Percentiles rank a stretch among this genome's conserved stretches.
Conservation (phyloP, 2,888 invertebrate genomes). For the Busseola fusca region DNA sequence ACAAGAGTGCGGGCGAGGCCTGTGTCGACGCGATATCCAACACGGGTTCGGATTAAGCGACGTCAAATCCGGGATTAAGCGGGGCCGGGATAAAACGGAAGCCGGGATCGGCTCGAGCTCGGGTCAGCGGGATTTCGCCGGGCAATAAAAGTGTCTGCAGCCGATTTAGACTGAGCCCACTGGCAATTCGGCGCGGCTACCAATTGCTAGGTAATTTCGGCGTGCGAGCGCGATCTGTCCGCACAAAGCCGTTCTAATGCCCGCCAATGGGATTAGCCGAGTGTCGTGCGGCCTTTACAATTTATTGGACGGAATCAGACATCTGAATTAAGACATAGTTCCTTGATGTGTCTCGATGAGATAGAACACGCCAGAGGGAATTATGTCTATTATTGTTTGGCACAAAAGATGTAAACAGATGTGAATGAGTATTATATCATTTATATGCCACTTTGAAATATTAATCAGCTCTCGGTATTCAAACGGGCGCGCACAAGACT, state of each 20-base stretch:
- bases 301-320: slow-evolving; percentile 84
- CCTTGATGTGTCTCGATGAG: slow-evolving; percentile 52
- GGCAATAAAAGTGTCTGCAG: slow-evolving; percentile 90
- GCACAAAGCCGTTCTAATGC: slow-evolving; percentile 87
- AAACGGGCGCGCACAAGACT: slow-evolving; percentile 69
- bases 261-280: slow-evolving; percentile 87
- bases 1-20: slow-evolving; percentile 81
- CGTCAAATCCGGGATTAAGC: slow-evolving; percentile 89
- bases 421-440: slow-evolving; percentile 28
- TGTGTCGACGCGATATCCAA: slow-evolving; percentile 90
- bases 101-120: slow-evolving; percentile 82
- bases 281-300: slow-evolving; percentile 83
- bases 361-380: slow-evolving; percentile 20
- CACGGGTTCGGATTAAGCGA: slow-evolving; percentile 91
- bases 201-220: slow-evolving; percentile 89
- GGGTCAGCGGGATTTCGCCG: slow-evolving; percentile 87
- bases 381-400: slow-evolving; percentile 38
- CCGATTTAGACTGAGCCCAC: slow-evolving; percentile 88
- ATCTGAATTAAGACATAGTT: slow-evolving; percentile 74
- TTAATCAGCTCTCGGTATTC: slow-evolving; percentile 51
- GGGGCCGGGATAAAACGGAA: slow-evolving; percentile 84
- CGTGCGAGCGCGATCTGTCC: slow-evolving; percentile 87
- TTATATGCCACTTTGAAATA: slow-evolving; percentile 8
- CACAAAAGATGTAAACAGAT: slow-evolving; percentile 30
- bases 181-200: slow-evolving; percentile 86